phyloP scores from a whole-genome alignment of 1,140 invertebrate genomes.

The Archivesica marissinica region DNA sequence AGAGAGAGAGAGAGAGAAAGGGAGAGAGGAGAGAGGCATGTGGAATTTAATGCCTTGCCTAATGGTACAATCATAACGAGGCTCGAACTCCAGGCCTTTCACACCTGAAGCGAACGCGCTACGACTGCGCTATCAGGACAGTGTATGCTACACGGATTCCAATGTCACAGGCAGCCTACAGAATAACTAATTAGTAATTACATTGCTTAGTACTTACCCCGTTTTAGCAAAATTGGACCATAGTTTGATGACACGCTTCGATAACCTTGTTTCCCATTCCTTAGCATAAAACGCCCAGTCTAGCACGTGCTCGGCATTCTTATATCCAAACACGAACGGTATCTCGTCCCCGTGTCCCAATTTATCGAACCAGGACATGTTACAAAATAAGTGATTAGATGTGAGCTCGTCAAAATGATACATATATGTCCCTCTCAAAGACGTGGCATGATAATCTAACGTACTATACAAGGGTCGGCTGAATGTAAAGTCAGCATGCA shows the following conservation, averaged over 20 bases:
- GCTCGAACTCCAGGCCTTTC: constrained; percentile 61
- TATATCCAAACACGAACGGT: constrained; percentile 39
- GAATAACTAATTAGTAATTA: no score
- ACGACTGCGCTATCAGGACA: no score
- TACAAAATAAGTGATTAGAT: not conserved
- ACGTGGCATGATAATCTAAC: not conserved
- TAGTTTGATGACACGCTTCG: constrained; percentile 42
- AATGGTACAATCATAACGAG: no score
- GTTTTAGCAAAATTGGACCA: constrained; percentile 68
- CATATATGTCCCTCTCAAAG: not conserved
- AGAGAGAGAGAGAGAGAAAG: no score
- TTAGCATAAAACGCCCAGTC: not conserved
- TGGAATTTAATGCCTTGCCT: no score
- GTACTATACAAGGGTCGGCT: not conserved
- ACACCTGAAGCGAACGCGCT: no score
- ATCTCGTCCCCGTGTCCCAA: constrained; percentile 50
- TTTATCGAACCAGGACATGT: constrained; percentile 47
- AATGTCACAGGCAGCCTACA: no score
- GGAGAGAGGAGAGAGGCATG: not conserved
- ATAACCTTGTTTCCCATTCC: constrained; percentile 29
- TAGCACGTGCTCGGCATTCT: not conserved
- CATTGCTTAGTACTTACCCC: constrained; percentile 63
- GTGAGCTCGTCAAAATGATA: constrained; percentile 6
- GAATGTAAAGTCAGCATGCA: constrained; percentile 9
- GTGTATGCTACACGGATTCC: no score